Evolutionary conservation across 2,113 vertebrate genomes (phyloP).

Genomic region (Anolis carolinensis): DNA sequence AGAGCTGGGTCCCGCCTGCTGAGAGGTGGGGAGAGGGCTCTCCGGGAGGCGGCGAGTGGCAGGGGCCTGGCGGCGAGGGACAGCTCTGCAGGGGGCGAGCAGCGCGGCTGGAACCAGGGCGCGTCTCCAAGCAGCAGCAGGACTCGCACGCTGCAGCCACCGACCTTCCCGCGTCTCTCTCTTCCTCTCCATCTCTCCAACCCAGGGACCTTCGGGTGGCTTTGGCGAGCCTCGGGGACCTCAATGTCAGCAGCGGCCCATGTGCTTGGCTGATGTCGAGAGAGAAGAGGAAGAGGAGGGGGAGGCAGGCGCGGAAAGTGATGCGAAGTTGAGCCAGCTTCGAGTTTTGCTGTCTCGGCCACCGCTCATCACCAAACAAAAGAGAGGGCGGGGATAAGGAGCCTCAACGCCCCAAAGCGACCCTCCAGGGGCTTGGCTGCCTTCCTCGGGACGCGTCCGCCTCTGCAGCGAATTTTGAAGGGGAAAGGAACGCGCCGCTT

Average conservation of each 20-base stretch:
- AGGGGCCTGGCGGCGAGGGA: background rate
- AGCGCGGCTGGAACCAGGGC: no score
- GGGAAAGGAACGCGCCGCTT: no score
- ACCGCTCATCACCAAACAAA: no score
- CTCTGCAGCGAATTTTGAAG: background rate
- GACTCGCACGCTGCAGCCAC: no score
- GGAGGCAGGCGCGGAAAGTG: constrained; percentile 32
- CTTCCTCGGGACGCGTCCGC: background rate
- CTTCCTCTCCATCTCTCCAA: background rate
- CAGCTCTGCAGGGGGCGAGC: background rate
- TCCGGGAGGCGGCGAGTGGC: background rate
- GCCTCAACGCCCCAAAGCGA: background rate
- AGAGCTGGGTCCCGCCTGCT: constrained; percentile 39
- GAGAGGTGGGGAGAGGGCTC: constrained; percentile 43
- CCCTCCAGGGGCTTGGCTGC: no score
- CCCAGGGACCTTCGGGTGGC: background rate
- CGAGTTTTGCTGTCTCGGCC: no score
- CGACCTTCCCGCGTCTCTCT: background rate
- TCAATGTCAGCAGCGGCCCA: constrained; percentile 34
- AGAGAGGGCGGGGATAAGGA: no score
- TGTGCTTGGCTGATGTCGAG: constrained; percentile 7
- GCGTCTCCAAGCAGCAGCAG: background rate
- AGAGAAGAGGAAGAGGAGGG: background rate
- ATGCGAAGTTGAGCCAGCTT: constrained; percentile 62
- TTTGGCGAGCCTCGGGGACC: background rate